Base-by-base conservation (phyloP, 2,113 vertebrate genomes). In the Phodopus roborovskii region DNA sequence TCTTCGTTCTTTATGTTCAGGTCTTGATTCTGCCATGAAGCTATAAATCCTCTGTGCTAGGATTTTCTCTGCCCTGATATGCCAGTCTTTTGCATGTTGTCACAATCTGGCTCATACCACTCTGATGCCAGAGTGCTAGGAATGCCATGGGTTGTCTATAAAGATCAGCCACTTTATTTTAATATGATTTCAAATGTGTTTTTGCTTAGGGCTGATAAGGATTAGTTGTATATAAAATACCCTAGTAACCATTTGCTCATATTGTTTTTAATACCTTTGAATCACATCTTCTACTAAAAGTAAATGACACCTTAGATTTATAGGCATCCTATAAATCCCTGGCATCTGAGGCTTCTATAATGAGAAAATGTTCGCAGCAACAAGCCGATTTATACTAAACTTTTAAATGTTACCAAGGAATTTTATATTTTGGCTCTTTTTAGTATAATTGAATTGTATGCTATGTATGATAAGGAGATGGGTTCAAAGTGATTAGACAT, bases 261-360 rank as follows among this genome's bases (percentile, higher is more conserved):
- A 62, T 84, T 84, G 48, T 60, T 88, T 90, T 95, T 94, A 96
- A 89, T 93, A 48, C 12, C 60, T 90, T 89, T 71, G n/a, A 90
- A 53, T 95, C 71, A 88, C 50, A n/a, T 92, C 91, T 96, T 75
- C 90, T 82, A 89, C 60, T 91, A 86, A 77, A 75, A 78, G 39
- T 79, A 64, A 88, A 88, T 68, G 36, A 68, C 94, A 64, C 19
- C 50, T 88, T 96, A 77, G 58, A 88, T 82, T 84, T 92, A 62
- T 66, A 92, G 48, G 13, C 45, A 85, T 82, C 15, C 89, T 94
- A 94, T 94, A 86, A 91, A 89, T 88, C 16, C 39, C 68, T 1
- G 60, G 64, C 26, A 95, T 92, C 28, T 2, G 94, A 68, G 56
- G 17, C 60, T 86, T 84, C 81, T 89, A n/a, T 87, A 60, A 88